These are phyloP conservation scores for Aethina tumida DNA, from an alignment of 1,140 invertebrate genomes.

Conservation along the genomic window DNA sequence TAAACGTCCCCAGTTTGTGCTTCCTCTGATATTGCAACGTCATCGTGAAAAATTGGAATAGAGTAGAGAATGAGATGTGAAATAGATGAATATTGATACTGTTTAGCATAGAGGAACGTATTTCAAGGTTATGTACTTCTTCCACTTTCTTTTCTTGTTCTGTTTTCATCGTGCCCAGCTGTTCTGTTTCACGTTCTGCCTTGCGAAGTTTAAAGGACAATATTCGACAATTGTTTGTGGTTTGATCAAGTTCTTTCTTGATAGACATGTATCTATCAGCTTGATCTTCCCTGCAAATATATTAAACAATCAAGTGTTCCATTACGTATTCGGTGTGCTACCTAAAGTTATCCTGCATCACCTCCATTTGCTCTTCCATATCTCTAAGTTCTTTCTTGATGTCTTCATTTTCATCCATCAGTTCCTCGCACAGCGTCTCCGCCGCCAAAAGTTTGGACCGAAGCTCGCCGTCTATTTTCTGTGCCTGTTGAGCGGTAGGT, in stretches of 20 bases:
- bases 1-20: no score
- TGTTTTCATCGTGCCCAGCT: slow-evolving; percentile 75
- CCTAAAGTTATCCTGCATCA: slow-evolving; percentile 95
- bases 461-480: slow-evolving; percentile 54
- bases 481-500: slow-evolving; percentile 43
- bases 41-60: no score
- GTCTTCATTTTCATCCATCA: slow-evolving; percentile 94
- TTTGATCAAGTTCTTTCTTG: slow-evolving; percentile 86
- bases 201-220: slow-evolving; percentile 97
- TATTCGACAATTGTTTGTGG: slow-evolving; percentile 97
- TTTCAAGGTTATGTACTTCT: slow-evolving; percentile 47
- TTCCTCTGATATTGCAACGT: no score
- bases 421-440: slow-evolving; percentile 80
- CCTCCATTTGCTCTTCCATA: slow-evolving; percentile 93
- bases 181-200: slow-evolving; percentile 82
- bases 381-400: slow-evolving; percentile 89
- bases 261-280: slow-evolving; percentile 93
- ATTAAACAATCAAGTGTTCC: slow-evolving; percentile 30
- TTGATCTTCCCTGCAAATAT: slow-evolving; percentile 75
- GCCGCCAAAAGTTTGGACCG: slow-evolving; percentile 71
- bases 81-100: no score
- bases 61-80: no score
- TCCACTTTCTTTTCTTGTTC: slow-evolving; percentile 58
- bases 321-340: slow-evolving; percentile 29
- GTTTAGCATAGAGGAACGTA: no score